phyloP scores from a whole-genome alignment of 2,888 invertebrate genomes.

The Sympetrum striolatum region DNA sequence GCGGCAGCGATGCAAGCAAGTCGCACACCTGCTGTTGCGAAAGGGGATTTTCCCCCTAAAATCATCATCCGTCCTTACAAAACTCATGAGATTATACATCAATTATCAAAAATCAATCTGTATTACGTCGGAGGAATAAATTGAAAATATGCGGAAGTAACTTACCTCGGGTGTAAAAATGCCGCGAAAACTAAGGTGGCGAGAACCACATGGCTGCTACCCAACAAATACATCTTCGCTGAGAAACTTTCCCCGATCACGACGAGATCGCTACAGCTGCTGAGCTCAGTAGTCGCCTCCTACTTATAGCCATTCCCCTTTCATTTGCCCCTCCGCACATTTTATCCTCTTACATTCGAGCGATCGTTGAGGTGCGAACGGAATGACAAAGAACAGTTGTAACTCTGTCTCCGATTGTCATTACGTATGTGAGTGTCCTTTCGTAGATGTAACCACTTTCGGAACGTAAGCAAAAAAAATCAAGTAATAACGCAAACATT shows the following conservation, averaged over 20 bases:
- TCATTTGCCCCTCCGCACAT: neutral
- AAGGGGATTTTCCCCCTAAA: too few relatives aligned
- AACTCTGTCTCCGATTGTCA: neutral
- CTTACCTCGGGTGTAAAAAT: neutral
- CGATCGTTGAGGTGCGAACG: too few relatives aligned
- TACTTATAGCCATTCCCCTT: neutral
- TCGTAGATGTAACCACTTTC: too few relatives aligned
- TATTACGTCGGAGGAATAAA: neutral
- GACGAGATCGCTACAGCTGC: neutral
- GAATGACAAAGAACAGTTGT: neutral
- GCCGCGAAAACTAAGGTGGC: neutral
- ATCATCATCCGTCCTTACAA: too few relatives aligned
- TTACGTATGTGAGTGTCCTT: too few relatives aligned
- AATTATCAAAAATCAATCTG: neutral
- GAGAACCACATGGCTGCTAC: neutral
- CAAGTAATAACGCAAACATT: too few relatives aligned
- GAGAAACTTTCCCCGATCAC: neutral
- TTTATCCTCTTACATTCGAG: neutral
- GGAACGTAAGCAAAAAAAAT: too few relatives aligned
- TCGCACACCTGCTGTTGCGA: too few relatives aligned
- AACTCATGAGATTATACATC: too few relatives aligned
- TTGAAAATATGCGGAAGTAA: too few relatives aligned
- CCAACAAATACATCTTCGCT: neutral
- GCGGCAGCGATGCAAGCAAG: too few relatives aligned
- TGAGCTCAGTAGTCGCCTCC: neutral